These are phyloP conservation scores for Drosophila longiperda DNA, from an alignment of 2,888 invertebrate species.

Conservation along the genomic window DNA sequence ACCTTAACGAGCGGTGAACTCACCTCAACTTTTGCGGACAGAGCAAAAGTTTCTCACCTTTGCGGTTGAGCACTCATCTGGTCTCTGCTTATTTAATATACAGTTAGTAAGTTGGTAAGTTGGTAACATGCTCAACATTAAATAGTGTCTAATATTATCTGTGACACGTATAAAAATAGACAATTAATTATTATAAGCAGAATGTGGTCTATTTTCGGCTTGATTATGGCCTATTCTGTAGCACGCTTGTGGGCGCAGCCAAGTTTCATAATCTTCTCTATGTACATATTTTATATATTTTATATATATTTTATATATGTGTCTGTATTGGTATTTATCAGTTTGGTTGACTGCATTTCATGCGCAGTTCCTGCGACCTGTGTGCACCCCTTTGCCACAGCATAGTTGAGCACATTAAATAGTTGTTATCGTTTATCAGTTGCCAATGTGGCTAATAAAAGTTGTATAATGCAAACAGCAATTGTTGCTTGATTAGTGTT, in stretches of 20 bases:
- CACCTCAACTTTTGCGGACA: constrained; percentile 15
- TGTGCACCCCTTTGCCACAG: background rate
- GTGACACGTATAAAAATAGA: constrained; percentile 31
- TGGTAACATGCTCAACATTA: constrained; percentile 34
- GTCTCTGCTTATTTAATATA: constrained; percentile 7
- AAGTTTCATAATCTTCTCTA: background rate
- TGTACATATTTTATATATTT: background rate
- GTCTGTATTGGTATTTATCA: constrained; percentile 14
- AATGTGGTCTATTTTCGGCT: constrained; percentile 38
- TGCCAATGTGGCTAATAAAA: constrained; percentile 24
- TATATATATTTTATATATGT: too few species aligned
- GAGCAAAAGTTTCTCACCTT: constrained; percentile 36
- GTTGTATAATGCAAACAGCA: constrained; percentile 25
- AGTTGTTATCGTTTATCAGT: constrained; percentile 45
- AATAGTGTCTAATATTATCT: constrained; percentile 37
- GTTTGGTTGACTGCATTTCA: constrained; percentile 36
- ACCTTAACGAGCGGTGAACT: constrained; percentile 32
- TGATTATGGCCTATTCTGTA: constrained; percentile 19
- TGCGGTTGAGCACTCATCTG: constrained; percentile 12
- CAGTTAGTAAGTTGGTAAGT: constrained; percentile 36
- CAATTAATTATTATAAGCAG: constrained; percentile 27
- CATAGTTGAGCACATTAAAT: constrained; percentile 41
- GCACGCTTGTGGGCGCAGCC: constrained; percentile 35
- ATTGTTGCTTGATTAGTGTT: constrained; percentile 46
- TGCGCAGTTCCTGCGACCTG: background rate